A percentile compares a stretch with the other conserved stretches of the same genome.
These are phyloP conservation scores for Tipula helvola DNA, from an alignment of 2,888 invertebrate genomes.

Conservation along the genomic window DNA sequence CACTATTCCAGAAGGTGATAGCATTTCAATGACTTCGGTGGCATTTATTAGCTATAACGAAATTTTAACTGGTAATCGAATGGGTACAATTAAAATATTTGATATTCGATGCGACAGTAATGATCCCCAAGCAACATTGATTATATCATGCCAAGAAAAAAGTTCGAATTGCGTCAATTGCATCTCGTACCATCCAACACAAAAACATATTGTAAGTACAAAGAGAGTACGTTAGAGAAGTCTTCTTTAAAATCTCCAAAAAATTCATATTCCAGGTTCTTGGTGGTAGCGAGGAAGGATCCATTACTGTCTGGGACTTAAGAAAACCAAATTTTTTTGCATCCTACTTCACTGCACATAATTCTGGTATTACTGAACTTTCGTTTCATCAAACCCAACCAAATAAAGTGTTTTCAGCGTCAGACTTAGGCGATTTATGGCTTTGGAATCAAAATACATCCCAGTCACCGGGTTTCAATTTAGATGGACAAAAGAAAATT, in stretches of 20 bases:
- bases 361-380: constrained; percentile 67
- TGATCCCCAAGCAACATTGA: constrained; percentile 55
- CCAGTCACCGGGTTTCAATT: not conserved
- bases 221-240: not conserved
- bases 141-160: constrained; percentile 56
- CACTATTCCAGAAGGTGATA: constrained; percentile 57
- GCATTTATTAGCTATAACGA: constrained; percentile 57
- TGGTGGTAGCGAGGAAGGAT: constrained; percentile 78
- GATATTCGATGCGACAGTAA: constrained; percentile 56
- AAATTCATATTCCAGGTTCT: constrained; percentile 33
- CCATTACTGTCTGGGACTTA: constrained; percentile 81
- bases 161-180: constrained; percentile 50
- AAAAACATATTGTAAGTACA: constrained; percentile 59
- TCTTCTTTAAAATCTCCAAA: not conserved
- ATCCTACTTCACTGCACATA: constrained; percentile 66
- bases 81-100: constrained; percentile 84
- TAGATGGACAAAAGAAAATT: not conserved
- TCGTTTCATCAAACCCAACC: constrained; percentile 78
- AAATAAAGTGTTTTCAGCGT: constrained; percentile 70
- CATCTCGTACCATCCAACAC: constrained; percentile 73
- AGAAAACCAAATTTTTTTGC: constrained; percentile 72
- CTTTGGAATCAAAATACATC: constrained; percentile 63
- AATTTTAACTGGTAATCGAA: constrained; percentile 71
- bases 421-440: constrained; percentile 73
- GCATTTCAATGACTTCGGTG: constrained; percentile 65